Evolutionary conservation across 2,888 invertebrate genomes (phyloP).

Genomic region (Tupiocoris notatus): DNA sequence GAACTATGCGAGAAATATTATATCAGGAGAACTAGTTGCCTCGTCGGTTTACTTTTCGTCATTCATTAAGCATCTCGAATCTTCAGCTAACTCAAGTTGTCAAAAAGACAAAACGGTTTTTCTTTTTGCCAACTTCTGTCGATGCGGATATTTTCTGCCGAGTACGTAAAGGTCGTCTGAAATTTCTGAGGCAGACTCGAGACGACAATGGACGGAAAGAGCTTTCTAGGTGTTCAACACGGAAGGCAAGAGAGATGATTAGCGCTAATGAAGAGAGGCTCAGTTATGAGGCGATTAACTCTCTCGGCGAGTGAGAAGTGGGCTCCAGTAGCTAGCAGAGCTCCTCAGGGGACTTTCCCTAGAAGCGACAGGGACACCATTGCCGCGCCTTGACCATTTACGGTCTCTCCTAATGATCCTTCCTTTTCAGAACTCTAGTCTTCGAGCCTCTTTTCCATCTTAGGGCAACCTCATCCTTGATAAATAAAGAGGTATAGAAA

Average conservation of each 20-base stretch:
- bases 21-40: too few species aligned
- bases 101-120: too few species aligned
- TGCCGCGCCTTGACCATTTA: background rate
- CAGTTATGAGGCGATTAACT: background rate
- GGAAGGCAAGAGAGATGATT: constrained; percentile 1
- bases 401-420: background rate
- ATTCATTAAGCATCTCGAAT: too few species aligned
- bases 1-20: too few species aligned
- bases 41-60: too few species aligned
- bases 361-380: background rate
- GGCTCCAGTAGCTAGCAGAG: background rate
- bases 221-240: background rate
- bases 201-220: background rate
- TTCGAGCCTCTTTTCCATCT: too few species aligned
- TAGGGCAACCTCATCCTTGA: too few species aligned
- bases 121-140: too few species aligned
- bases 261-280: constrained; percentile 14
- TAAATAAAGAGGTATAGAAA: too few species aligned
- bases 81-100: too few species aligned
- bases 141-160: too few species aligned
- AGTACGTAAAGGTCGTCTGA: too few species aligned
- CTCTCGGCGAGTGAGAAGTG: background rate
- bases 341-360: background rate
- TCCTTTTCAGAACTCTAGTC: background rate
- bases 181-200: background rate